Conservation (phyloP, 2,797 vertebrate genomes). For the Enteromius afrohamiltoni region DNA sequence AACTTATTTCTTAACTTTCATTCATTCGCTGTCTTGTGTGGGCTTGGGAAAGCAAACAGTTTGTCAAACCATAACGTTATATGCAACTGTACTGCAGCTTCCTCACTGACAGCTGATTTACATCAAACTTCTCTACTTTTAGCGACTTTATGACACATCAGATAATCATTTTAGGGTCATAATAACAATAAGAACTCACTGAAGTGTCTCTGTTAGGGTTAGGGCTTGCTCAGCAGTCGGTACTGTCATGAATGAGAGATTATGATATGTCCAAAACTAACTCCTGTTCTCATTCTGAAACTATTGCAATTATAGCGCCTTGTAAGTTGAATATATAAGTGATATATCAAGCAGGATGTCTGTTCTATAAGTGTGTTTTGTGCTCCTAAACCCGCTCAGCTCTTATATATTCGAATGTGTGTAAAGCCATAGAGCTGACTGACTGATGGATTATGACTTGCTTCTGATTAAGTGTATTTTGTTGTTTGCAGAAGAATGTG, state of each 20-base stretch:
- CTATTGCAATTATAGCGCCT: not conserved
- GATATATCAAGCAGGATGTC: not conserved
- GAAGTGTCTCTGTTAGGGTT: not conserved
- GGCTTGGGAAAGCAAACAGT: not conserved
- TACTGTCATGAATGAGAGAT: not conserved
- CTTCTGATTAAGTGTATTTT: not conserved
- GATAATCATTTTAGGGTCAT: not conserved
- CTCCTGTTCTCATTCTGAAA: not conserved
- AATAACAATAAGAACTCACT: not conserved
- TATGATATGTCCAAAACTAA: no score
- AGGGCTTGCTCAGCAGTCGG: not conserved
- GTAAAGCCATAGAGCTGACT: not conserved
- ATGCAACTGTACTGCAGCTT: not conserved
- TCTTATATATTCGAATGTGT: slow-evolving; percentile 12
- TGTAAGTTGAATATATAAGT: not conserved
- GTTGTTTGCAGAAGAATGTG: slow-evolving; percentile 46
- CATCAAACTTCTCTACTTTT: not conserved
- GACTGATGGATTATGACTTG: not conserved
- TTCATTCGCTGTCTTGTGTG: not conserved
- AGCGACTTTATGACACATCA: not conserved
- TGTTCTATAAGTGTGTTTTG: not conserved
- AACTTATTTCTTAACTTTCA: not conserved
- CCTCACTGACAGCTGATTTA: slow-evolving; percentile 9
- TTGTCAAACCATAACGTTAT: not conserved
- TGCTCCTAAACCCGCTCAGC: not conserved